Evolutionary conservation across 2,888 invertebrate genomes (phyloP), one percentile per base, ranked within the genome.

Genomic region (Corythucha ciliata): DNA sequence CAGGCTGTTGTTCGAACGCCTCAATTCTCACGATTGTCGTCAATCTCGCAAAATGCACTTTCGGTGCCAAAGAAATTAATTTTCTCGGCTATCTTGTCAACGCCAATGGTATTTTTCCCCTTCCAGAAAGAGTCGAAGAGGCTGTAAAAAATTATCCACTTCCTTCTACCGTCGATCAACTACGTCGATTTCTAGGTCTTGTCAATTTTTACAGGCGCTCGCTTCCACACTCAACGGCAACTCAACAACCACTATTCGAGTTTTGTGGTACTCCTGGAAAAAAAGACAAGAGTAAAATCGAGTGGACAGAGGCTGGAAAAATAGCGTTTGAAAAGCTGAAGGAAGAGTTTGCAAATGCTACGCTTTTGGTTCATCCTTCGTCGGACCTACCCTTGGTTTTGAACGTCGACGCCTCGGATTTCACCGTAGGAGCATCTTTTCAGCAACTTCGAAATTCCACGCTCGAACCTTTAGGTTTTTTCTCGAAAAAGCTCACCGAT

Each of bases 371-470:
- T 1, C 66, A 68, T 48, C 68, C 67, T 0, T 58, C 59, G 4
- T n/a, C 44, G 1, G 18, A 58, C 14, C 63, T 27, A 16, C 37
- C 41, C 4, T 10, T 48, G 12, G 22, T 41, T 4, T 4, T 53
- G 10, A n/a, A 25, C 6, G 47, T 40, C 3, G 53, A 53, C 68
- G 69, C 69, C 1, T 69, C 68, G 0, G 65, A 68, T 34, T 49
- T 26, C 1, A 63, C 67, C 2, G 62, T 68, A 3, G 69, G 69
- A 1, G 67, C 66, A 1, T 64, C 62, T 0, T 46, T 70, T 6
- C 66, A 69, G 46, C 68, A 54, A 33, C 18, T 26, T 8, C 32
- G 46, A 16, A 47, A 52, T 7, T 33, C 40, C 4, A 18, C 20
- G 3, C 52, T 52, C 55, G 42, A 51, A 44, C 58, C 61, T 10